Percentiles rank a stretch among this genome's conserved stretches.
phyloP scores from a whole-genome alignment of 2,113 vertebrate species.

The Pygathrix nemaeus region DNA sequence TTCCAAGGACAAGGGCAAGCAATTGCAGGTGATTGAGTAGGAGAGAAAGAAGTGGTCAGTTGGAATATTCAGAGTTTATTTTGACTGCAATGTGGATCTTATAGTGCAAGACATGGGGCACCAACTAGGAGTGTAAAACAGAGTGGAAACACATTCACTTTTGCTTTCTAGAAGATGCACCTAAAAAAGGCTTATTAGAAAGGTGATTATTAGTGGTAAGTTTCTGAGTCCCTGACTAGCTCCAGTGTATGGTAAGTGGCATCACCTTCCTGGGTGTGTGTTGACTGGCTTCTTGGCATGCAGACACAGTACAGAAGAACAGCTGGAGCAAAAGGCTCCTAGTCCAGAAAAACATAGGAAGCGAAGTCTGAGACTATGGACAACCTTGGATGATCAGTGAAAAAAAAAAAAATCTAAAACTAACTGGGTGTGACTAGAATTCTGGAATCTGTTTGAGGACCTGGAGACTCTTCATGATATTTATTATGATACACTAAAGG shows the following conservation, averaged over 20 bases:
- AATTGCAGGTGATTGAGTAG: background rate
- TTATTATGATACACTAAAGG: background rate
- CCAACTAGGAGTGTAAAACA: background rate
- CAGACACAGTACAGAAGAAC: background rate
- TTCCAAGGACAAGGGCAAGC: background rate
- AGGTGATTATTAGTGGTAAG: background rate
- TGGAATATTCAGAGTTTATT: background rate
- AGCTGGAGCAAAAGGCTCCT: background rate
- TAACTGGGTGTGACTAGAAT: background rate
- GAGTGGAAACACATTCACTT: background rate
- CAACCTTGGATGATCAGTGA: background rate
- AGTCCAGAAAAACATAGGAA: background rate
- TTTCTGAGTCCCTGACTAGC: background rate
- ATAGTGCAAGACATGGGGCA: background rate
- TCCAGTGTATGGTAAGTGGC: background rate
- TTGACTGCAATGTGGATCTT: background rate
- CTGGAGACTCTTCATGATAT: background rate
- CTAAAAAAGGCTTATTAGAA: background rate
- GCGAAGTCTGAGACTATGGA: background rate
- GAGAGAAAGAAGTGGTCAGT: background rate
- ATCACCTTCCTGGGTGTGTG: background rate
- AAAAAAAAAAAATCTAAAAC: background rate
- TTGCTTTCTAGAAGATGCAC: background rate
- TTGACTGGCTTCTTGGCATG: background rate
- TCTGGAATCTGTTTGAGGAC: background rate